Evolutionary conservation across 2,888 invertebrate genomes (phyloP), one percentile per base, ranked within the genome.

Genomic region (Plebejus argus): DNA sequence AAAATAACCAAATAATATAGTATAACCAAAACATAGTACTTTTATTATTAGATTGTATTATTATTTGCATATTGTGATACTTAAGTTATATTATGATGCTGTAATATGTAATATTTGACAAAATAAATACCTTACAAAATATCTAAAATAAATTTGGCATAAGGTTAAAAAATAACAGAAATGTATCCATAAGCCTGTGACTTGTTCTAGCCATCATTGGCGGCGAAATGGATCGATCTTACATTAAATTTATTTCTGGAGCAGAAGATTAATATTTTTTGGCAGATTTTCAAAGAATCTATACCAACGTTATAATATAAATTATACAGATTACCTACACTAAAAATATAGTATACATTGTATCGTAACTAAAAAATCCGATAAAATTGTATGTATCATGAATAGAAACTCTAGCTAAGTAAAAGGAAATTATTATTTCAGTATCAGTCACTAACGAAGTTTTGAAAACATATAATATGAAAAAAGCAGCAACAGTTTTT

Each of bases 261-360:
- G 79, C 82, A 82, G 71, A 84, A 90, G 90, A 92, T 92, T 92
- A 90, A 92, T 92, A 92, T 90, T 92, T 90, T 93, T 91, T 93
- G 93, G 93, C 93, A 90, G 85, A 88, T 85, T 83, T 83, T 92
- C 93, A 93, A 91, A 88, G 84, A 84, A 85, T 82, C 82, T 83
- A 81, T 81, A 82, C 83, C 84, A 61, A 61, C 79, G 79, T 53
- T 71, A 76, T 76, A 58, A 76, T 76, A 58, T 58, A n/a, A n/a
- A 78, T 76, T 78, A 72, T 49, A 61, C 53, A 75, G 70, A 66
- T 56, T 74, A 33, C n/a, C n/a, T 58, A 70, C 39, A 76, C 58
- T 76, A 72, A 72, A 77, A 77, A 77, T 58, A 77, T 72, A 23
- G 5, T 39, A 77, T 77, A 77, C 70, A 77, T 58, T 71, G 20